Conservation (phyloP, 2,888 invertebrate species). For the Drosophila tripunctata region DNA sequence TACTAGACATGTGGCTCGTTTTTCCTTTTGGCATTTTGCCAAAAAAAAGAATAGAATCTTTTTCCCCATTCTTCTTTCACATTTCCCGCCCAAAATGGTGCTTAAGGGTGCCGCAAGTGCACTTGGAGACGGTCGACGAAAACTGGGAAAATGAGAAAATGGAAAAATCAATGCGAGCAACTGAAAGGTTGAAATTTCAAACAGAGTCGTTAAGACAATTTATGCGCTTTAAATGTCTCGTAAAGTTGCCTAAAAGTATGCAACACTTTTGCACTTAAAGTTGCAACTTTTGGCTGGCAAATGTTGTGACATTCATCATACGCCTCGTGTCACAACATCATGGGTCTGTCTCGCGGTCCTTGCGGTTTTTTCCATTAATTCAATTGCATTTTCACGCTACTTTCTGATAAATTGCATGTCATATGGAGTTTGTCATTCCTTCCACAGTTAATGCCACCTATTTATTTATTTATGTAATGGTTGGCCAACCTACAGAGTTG, state of each 20-base stretch:
- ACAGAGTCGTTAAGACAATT: background rate
- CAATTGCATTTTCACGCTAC: constrained; percentile 47
- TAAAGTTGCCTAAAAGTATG: background rate
- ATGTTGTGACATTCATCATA: constrained; percentile 51
- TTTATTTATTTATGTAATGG: constrained; percentile 31
- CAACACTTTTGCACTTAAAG: background rate
- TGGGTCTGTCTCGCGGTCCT: background rate
- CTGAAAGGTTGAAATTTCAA: constrained; percentile 17
- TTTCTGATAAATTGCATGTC: constrained; percentile 27
- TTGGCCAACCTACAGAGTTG: constrained; percentile 1
- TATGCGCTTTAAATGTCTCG: background rate
- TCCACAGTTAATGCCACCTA: constrained; percentile 7
- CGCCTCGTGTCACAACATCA: constrained; percentile 23
- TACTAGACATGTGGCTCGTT: constrained; percentile 30
- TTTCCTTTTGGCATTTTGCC: constrained; percentile 49
- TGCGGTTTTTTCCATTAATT: constrained; percentile 38
- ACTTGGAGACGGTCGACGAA: constrained; percentile 35
- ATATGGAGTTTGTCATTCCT: constrained; percentile 16
- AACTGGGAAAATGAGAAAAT: constrained; percentile 48
- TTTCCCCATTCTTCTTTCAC: too few species aligned
- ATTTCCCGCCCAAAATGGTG: constrained; percentile 1
- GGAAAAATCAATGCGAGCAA: constrained; percentile 59
- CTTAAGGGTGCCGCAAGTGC: constrained; percentile 40
- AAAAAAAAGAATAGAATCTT: constrained; percentile 26
- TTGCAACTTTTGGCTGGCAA: constrained; percentile 11